Evolutionary conservation across 2,888 invertebrate species (phyloP).

Genomic region (Bimastos eiseni): DNA sequence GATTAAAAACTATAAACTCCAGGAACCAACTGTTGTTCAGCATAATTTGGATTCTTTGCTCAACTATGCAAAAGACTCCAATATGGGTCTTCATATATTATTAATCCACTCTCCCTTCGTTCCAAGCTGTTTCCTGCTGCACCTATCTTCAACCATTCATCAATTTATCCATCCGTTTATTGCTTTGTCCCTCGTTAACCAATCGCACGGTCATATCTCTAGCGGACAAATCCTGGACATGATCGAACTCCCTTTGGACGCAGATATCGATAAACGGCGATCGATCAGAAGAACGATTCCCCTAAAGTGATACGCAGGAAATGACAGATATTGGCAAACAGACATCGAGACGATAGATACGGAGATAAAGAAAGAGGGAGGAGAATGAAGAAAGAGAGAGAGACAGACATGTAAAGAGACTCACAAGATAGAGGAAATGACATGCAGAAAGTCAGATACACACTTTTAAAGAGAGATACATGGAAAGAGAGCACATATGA

Average conservation of each 20-base stretch:
- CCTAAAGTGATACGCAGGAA: background rate
- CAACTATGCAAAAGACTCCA: too few species aligned
- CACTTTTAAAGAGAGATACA: too few species aligned
- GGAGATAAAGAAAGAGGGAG: background rate
- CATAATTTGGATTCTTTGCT: too few species aligned
- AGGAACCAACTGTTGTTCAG: too few species aligned
- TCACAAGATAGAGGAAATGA: background rate
- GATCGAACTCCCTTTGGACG: conserved; percentile 3
- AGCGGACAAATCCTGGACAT: background rate
- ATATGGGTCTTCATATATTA: too few species aligned
- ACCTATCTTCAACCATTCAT: background rate
- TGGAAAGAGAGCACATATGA: too few species aligned
- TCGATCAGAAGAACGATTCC: background rate
- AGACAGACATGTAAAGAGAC: too few species aligned
- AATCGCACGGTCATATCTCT: background rate
- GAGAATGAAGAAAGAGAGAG: background rate
- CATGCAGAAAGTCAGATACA: too few species aligned
- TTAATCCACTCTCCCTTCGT: too few species aligned
- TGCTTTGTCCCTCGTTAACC: background rate
- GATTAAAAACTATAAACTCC: too few species aligned
- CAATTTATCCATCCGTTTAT: background rate
- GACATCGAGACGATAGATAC: background rate
- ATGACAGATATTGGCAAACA: background rate
- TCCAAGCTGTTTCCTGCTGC: too few species aligned
- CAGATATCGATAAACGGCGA: background rate